These are phyloP conservation scores for Phortica magna DNA, from an alignment of 2,888 invertebrate genomes.

Conservation along the genomic window DNA sequence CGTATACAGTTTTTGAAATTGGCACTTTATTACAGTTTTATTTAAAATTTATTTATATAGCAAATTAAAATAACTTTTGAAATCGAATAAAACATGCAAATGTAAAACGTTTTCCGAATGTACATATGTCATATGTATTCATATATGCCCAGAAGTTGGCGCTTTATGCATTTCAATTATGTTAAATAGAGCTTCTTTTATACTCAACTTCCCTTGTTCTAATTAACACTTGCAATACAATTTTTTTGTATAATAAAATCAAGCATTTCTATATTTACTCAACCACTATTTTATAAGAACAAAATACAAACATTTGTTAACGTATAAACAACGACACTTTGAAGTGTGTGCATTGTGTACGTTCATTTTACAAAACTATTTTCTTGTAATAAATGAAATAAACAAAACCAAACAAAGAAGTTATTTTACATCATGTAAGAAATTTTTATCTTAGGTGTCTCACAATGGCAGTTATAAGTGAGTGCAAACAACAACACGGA, in stretches of 20 bases:
- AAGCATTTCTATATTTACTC: neutral
- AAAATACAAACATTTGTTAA: neutral
- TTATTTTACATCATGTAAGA: neutral
- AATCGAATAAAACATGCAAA: neutral
- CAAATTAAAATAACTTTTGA: neutral
- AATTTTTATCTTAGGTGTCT: conserved; percentile 13
- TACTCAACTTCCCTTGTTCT: neutral
- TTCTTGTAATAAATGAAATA: conserved; percentile 22
- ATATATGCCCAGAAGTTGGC: neutral
- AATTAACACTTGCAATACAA: neutral
- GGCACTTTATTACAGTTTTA: neutral
- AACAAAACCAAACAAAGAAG: neutral
- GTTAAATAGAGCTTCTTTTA: neutral
- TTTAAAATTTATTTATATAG: neutral
- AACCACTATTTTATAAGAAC: neutral
- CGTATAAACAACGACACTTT: neutral
- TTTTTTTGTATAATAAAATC: conserved; percentile 13
- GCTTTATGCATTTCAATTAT: neutral
- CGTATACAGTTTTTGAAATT: neutral
- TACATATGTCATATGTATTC: neutral
- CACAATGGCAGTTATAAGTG: neutral
- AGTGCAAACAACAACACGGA: neutral
- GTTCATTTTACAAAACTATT: conserved; percentile 12
- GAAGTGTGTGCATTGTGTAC: conserved; percentile 6
- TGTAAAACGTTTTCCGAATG: neutral